Conservation (phyloP, 1,140 invertebrate species). For the Euura saliciscinereae region DNA sequence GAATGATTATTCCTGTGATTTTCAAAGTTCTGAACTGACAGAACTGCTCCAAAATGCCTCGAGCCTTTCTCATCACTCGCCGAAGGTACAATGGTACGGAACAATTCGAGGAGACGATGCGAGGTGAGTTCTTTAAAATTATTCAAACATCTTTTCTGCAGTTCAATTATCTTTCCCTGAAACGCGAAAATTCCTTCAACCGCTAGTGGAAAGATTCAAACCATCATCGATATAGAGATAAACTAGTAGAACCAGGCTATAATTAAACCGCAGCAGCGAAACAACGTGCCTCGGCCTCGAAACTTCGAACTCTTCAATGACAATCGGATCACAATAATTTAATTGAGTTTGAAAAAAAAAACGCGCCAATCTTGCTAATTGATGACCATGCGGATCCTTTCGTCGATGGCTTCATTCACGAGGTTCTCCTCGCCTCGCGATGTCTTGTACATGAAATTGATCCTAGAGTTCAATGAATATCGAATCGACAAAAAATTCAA, state of each 20-base stretch:
- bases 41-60: slow-evolving; percentile 52
- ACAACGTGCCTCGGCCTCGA: background rate
- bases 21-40: background rate
- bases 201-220: background rate
- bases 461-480: no score
- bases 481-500: background rate
- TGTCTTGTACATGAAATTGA: no score
- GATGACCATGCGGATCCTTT: no score
- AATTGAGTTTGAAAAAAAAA: no score
- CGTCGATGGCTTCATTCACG: no score
- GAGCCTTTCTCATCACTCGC: slow-evolving; percentile 65
- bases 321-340: background rate
- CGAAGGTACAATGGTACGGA: slow-evolving; percentile 60
- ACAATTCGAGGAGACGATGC: slow-evolving; percentile 46
- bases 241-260: background rate
- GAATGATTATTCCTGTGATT: background rate
- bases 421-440: no score
- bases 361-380: no score
- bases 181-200: background rate
- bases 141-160: no score
- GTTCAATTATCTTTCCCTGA: no score
- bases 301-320: slow-evolving; percentile 7
- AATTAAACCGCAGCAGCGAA: background rate
- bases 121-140: slow-evolving; percentile 43
- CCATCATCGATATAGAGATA: no score